Evolutionary conservation across 1,140 invertebrate species (phyloP), one percentile per base, ranked within the genome.

Genomic region (Megalonaias nervosa): DNA sequence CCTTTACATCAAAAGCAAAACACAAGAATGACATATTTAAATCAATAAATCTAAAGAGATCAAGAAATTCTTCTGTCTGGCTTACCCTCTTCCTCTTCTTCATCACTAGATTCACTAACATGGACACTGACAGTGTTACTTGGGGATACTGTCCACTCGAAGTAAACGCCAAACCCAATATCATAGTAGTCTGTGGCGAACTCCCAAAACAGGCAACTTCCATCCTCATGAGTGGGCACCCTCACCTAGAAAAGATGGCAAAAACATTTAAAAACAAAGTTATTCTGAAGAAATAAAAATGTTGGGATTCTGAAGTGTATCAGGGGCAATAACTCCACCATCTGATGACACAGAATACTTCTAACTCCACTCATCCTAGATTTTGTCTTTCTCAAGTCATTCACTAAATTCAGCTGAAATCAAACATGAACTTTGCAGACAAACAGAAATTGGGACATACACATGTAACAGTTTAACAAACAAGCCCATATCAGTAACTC

Each of bases 131-230:
- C 91, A 67, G 91, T 90, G 85, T 94, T 95, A 48, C 81, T 95
- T 94, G 91, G 26, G 93, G 93, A 17, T 95, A 95, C 96, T 6
- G 94, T 96, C 97, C 98, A 99, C 91, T 99, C 98, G 91, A 99
- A 99, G 90, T 96, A 99, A 64, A 99, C 94, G 12, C 98, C 99
- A 92, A 99, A 99, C 67, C 98, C 98, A 85, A 99, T 97, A 89
- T 99, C 99, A 90, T 99, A 99, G 79, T 88, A 94, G 90, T 99
- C 99, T 0, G 98, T 99, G 14, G 98, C 97, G 91, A 99, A 99
- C 92, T 99, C 99, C 98, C 98, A 99, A 90, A 98, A 99, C n/a
- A 99, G 91, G 87, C 96, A 96, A 1, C 95, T 94, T 0, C 98
- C 98, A 86, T 97, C 95, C 81, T 95, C 93, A 90, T 99, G 97